These are phyloP conservation scores for Pseudomyrmex pallidus DNA, from an alignment of 1,140 invertebrate species.

Conservation along the genomic window DNA sequence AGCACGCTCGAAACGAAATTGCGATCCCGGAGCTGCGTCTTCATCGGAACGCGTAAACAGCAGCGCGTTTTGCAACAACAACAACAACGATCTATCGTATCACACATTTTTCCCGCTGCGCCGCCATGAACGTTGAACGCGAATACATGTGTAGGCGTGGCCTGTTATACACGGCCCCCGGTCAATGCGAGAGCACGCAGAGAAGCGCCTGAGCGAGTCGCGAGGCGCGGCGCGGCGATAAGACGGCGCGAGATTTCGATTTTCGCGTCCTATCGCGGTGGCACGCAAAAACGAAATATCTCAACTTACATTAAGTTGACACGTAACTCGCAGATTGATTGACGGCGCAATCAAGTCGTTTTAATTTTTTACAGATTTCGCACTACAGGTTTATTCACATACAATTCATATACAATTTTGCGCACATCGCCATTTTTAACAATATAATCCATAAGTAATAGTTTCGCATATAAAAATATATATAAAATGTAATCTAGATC, in stretches of 20 bases:
- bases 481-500: no score
- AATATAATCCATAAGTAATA: not conserved
- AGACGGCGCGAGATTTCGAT: slow-evolving; percentile 22
- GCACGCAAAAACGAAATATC: no score
- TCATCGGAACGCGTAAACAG: slow-evolving; percentile 53
- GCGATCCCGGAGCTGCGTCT: not conserved
- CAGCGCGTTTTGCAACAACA: slow-evolving; percentile 54
- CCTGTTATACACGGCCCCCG: slow-evolving; percentile 29
- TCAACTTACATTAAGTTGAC: no score
- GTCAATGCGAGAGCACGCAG: slow-evolving; percentile 55
- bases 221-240: no score
- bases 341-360: not conserved
- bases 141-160: slow-evolving; percentile 67
- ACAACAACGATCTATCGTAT: slow-evolving; percentile 52
- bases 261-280: no score
- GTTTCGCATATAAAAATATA: not conserved
- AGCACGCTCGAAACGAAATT: slow-evolving; percentile 48
- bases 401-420: not conserved
- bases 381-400: not conserved
- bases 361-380: slow-evolving; percentile 1
- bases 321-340: not conserved
- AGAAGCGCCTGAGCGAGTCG: not conserved
- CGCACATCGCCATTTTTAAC: not conserved
- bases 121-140: slow-evolving; percentile 68
- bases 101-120: slow-evolving; percentile 58